Evolutionary conservation across 2,113 vertebrate genomes (phyloP).

Genomic region (Syngnathus scovelli): DNA sequence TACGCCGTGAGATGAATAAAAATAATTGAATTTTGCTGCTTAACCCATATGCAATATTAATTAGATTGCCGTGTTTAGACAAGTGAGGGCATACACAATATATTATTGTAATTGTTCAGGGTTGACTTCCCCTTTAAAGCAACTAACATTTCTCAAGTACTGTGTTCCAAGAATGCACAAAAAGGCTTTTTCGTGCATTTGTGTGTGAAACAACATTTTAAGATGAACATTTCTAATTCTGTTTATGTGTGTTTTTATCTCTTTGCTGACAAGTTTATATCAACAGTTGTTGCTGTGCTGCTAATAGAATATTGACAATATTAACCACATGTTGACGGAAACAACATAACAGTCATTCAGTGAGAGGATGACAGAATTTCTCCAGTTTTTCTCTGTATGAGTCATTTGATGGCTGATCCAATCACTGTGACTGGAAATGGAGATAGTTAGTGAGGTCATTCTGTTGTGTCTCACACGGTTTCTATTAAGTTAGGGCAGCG

Average conservation of each 20-base stretch:
- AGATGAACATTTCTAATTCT: neutral
- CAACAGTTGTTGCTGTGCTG: neutral
- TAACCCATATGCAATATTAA: too few species aligned
- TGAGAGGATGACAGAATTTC: neutral
- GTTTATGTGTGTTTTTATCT: neutral
- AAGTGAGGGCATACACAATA: too few species aligned
- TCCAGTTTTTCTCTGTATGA: neutral
- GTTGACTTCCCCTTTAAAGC: too few species aligned
- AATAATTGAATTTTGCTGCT: too few species aligned
- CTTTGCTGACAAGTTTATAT: neutral
- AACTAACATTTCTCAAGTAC: too few species aligned
- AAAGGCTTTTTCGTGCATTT: too few species aligned
- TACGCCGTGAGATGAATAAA: too few species aligned
- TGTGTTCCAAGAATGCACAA: too few species aligned
- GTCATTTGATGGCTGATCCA: constrained; percentile 1
- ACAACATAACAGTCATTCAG: neutral
- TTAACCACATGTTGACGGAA: neutral
- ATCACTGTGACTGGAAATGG: neutral
- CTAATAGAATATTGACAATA: neutral
- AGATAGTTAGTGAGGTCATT: neutral
- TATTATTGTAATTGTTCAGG: too few species aligned
- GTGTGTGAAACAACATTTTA: neutral
- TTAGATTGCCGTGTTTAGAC: too few species aligned
- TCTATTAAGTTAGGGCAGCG: neutral
- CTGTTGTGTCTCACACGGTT: neutral